Evolutionary conservation across 2,888 invertebrate species (phyloP).

Genomic region (Drosophila prolongata): DNA sequence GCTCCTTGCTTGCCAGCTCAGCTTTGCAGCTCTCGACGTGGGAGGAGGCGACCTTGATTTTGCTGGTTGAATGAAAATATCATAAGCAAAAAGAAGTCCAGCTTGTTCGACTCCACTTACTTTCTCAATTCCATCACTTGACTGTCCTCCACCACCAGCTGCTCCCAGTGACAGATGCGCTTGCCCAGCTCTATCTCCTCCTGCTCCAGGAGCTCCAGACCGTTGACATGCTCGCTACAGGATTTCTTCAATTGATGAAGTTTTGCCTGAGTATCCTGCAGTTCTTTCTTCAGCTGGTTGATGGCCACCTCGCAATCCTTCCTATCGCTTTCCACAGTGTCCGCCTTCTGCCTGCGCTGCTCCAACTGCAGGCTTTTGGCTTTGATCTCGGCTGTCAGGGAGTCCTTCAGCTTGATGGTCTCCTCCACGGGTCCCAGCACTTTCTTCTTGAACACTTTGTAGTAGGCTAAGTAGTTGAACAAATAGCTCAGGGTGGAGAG

Average conservation of each 20-base stretch:
- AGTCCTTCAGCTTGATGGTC: constrained; percentile 51
- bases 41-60: constrained; percentile 22
- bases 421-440: constrained; percentile 66
- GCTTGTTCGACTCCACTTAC: constrained; percentile 38
- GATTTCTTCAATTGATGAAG: constrained; percentile 44
- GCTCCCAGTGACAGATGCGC: constrained; percentile 53
- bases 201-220: constrained; percentile 29
- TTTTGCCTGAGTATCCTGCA: constrained; percentile 39
- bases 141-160: constrained; percentile 68
- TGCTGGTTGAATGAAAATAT: constrained; percentile 25
- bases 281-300: constrained; percentile 29
- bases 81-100: not conserved
- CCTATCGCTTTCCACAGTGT: constrained; percentile 11
- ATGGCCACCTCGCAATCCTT: constrained; percentile 51
- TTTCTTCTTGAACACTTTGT: constrained; percentile 77
- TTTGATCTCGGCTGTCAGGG: constrained; percentile 49
- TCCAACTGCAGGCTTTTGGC: constrained; percentile 50
- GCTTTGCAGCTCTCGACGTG: constrained; percentile 45
- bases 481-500: constrained; percentile 73
- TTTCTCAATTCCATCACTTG: constrained; percentile 59
- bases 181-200: constrained; percentile 37
- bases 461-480: constrained; percentile 80
- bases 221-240: constrained; percentile 41
- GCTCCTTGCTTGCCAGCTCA: constrained; percentile 47
- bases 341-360: constrained; percentile 31